Percentiles rank a stretch among this genome's conserved stretches.
Evolutionary conservation across 1,140 invertebrate genomes (phyloP).

Genomic region (Plutomurus gul): DNA sequence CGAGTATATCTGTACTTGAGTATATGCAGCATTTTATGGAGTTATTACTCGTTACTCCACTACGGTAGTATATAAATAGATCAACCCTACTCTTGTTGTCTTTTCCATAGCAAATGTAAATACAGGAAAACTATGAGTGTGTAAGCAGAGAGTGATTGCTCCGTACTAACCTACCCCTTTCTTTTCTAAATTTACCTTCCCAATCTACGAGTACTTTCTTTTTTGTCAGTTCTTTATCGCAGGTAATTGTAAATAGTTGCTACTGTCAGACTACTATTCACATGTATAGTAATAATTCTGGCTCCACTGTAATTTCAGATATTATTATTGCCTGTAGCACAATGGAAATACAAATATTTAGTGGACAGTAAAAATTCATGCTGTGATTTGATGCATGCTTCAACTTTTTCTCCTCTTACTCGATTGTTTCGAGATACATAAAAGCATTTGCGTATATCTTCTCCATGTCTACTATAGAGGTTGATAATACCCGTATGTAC

Average conservation of each 20-base stretch:
- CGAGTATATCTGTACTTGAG: no score
- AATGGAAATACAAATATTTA: background rate
- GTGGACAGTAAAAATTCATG: background rate
- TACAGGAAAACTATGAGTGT: background rate
- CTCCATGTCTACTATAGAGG: no score
- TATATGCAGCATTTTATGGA: no score
- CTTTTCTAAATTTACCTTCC: background rate
- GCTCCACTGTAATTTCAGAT: no score
- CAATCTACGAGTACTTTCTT: background rate
- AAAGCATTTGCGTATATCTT: no score
- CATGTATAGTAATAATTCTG: no score
- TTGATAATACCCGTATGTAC: background rate
- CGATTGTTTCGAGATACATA: no score
- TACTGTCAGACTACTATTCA: background rate
- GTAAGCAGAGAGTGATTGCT: background rate
- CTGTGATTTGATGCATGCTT: conserved; percentile 1
- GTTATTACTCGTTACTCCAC: no score
- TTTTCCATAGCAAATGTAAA: no score
- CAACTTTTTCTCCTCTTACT: background rate
- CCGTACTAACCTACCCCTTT: background rate
- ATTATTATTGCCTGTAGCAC: background rate
- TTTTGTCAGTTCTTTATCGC: background rate
- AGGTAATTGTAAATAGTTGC: background rate
- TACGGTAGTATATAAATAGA: no score
- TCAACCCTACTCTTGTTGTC: no score